Evolutionary conservation across 2,888 invertebrate species (phyloP), one percentile per base, ranked within the genome.

Genomic region (Congeria kusceri): DNA sequence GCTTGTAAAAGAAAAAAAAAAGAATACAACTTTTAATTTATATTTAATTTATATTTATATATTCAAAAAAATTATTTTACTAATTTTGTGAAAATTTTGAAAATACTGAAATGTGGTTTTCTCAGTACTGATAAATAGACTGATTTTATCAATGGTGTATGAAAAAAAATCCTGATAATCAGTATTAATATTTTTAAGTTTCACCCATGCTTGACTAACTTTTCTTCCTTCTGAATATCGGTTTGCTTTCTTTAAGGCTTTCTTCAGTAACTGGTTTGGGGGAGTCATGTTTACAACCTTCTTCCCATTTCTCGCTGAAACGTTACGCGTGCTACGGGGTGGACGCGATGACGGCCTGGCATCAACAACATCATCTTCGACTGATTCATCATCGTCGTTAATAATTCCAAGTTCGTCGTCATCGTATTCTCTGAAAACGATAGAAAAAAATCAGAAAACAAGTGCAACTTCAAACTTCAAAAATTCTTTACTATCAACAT

Each of bases 181-280:
- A 39, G 13, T 18, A 7, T 63, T 49, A 49, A 15, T 9, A 15
- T 3, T 15, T 49, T 20, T 23, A 53, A 53, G 23, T 23, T 53
- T 53, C n/a, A 20, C 20, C 53, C 20, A 1, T 23, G 25, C 20
- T 23, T 25, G 25, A 2, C 62, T 27, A 57, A 92, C 92, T 87
- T 91, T 89, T 67, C 86, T 87, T 44, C 87, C 61, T 46, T 79
- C 70, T 5, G 82, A 71, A 49, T 88, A 85, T 80, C 86, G 89
- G 7, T 69, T 77, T 1, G 90, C 90, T 63, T 80, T 79, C 57
- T 83, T 90, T 65, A 89, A 80, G 9, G 90, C 85, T 29, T 76
- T 83, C 61, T 86, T 84, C 0, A 92, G 82, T n/a, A 90, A 80
- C 57, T 87, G 84, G 57, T 92, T 92, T 3, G 92, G 92, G 9